These are phyloP conservation scores for Eupsilia transversa DNA, from an alignment of 2,888 invertebrate genomes.

Conservation along the genomic window DNA sequence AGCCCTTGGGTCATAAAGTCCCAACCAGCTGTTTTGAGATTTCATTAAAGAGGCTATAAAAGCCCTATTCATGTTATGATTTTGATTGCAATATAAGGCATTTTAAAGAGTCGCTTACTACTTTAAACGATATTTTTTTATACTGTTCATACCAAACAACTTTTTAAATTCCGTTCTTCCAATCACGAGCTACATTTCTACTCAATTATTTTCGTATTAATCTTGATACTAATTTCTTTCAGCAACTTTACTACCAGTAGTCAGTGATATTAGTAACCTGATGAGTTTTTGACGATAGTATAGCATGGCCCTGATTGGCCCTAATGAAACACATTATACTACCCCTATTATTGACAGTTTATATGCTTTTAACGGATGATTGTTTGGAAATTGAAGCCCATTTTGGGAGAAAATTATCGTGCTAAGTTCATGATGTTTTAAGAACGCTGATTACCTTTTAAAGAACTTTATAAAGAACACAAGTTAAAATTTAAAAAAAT, in stretches of 20 bases:
- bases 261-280: slow-evolving; percentile 49
- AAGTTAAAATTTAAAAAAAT: no score
- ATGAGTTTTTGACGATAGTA: slow-evolving; percentile 78
- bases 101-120: neutral
- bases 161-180: neutral
- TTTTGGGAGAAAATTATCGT: slow-evolving; percentile 16
- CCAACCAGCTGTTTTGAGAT: no score
- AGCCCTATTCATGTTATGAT: neutral
- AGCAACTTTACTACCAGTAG: slow-evolving; percentile 24
- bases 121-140: neutral
- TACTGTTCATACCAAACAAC: neutral
- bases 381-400: slow-evolving; percentile 13
- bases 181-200: slow-evolving; percentile 30
- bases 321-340: slow-evolving; percentile 68
- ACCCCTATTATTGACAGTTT: slow-evolving; percentile 49
- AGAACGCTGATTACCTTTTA: no score
- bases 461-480: no score
- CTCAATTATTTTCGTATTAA: slow-evolving; percentile 58
- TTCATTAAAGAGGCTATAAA: no score
- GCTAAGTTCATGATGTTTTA: neutral
- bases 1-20: no score
- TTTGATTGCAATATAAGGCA: neutral
- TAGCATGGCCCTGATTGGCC: slow-evolving; percentile 77
- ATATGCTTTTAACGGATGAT: slow-evolving; percentile 39
- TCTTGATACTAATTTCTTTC: slow-evolving; percentile 49